phyloP scores from a whole-genome alignment of 2,888 invertebrate genomes.

The Deroplatys truncata region DNA sequence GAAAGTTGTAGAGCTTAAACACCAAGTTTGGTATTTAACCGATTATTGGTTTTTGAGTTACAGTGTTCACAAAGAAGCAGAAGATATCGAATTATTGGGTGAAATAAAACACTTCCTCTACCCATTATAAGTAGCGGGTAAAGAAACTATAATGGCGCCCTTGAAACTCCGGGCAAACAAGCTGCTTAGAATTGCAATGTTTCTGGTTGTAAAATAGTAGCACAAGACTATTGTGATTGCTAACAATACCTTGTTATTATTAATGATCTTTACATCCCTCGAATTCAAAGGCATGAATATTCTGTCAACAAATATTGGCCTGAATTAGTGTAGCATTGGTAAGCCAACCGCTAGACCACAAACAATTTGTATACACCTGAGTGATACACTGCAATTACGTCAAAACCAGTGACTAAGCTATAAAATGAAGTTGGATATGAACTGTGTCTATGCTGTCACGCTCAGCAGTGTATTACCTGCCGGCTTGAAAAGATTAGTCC shows the following conservation, averaged over 20 bases:
- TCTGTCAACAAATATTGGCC: not conserved
- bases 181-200: too few species aligned
- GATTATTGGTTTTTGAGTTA: too few species aligned
- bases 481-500: not conserved
- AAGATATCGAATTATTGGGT: too few species aligned
- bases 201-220: too few species aligned
- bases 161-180: too few species aligned
- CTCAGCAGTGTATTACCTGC: not conserved
- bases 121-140: too few species aligned
- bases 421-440: not conserved
- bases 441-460: not conserved
- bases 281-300: not conserved
- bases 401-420: not conserved
- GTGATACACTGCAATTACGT: not conserved
- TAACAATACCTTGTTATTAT: not conserved
- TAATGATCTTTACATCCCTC: not conserved
- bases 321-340: not conserved
- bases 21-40: too few species aligned
- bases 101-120: too few species aligned
- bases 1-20: too few species aligned
- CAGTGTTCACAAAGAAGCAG: too few species aligned
- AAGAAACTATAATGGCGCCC: too few species aligned
- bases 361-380: not conserved
- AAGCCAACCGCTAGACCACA: not conserved
- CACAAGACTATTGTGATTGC: too few species aligned